Evolutionary conservation across 2,888 invertebrate species (phyloP), one percentile per base, ranked within the genome.

Genomic region (Lepas anatifera): DNA sequence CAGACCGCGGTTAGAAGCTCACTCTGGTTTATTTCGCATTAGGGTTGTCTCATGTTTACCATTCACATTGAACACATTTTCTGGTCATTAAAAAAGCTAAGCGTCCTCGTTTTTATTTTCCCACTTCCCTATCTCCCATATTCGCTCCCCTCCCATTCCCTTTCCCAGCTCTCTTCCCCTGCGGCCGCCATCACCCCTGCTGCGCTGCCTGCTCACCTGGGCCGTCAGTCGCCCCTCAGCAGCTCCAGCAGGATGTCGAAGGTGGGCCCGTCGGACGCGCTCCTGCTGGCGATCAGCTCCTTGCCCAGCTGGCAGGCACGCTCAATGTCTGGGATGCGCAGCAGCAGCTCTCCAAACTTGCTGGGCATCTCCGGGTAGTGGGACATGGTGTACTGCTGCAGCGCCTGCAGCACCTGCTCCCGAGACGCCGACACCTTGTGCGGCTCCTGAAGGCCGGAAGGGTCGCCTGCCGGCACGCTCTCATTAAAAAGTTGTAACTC

Each of bases 221-320:
- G 25, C 37, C 25, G n/a, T 66, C 66, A 66, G 83, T 95, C 94
- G 77, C 95, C 95, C 77, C 95, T 85, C 74, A 97, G 84, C 72
- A 97, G 85, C 83, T 97, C 97, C 90, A 96, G 94, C 75, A 97
- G 86, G 76, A 97, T 85, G 81, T 96, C 95, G 84, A 95, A 96
- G 78, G 80, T 79, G 41, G 79, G 78, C 46, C 80, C 77, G 73
- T 84, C 84, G 72, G 92, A 92, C 75, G 95, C 92, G 80, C 92
- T 91, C 75, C 91, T 91, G 71, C 87, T 86, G 71, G 87, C 87
- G 76, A 95, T 83, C 87, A 95, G 90, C 80, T 95, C 96, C 81
- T 96, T 96, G 76, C 94, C 79, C 77, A 92, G 90, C 85, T 94
- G 93, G 81, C 95, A 95, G 76, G 95, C 93, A 78, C 95, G 85